Evolutionary conservation across 2,888 invertebrate species (phyloP), one percentile per base, ranked within the genome.

Genomic region (Parnassius apollo): DNA sequence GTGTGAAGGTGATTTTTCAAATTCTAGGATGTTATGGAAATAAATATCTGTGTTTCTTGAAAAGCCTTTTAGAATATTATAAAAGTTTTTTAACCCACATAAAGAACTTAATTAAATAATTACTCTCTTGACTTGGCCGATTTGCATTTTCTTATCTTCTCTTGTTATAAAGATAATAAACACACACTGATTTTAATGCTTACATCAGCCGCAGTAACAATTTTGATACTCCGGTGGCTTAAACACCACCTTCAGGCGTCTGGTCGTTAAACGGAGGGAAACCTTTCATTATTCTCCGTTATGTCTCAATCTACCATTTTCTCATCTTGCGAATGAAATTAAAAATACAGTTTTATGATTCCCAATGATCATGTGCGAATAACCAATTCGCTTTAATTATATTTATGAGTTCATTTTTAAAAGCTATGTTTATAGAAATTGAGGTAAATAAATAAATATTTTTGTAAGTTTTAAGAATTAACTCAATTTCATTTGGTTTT

Each of bases 201-300:
- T 44, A 44, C 42, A 54, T 44, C 48, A 51, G 56, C 12, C 12
- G 51, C 51, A 53, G 57, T 59, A 58, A 61, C 62, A 55, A 61
- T 68, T 62, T 57, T 57, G 55, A 65, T 58, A 54, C 51, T 45
- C 53, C 59, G 18, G 61, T 68, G 68, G 64, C 68, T 66, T 68
- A 68, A 68, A 65, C 61, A 66, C 62, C 50, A 68, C 68, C 68
- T 65, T 55, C 57, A 66, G 66, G 66, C 68, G 66, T 65, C 65
- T 63, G 66, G 57, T 68, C 62, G 62, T 68, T 66, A 66, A 68
- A 65, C 61, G 53, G 53, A 54, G 46, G 64, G 57, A 51, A 65
- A 57, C 66, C 68, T 57, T 68, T 68, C 66, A 68, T 68, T 68
- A 66, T 53, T 50, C 57, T 51, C 59, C 57, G 66, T 65, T 63